phyloP scores from a whole-genome alignment of 1,140 invertebrate genomes.

The Trichonephila inaurata region DNA sequence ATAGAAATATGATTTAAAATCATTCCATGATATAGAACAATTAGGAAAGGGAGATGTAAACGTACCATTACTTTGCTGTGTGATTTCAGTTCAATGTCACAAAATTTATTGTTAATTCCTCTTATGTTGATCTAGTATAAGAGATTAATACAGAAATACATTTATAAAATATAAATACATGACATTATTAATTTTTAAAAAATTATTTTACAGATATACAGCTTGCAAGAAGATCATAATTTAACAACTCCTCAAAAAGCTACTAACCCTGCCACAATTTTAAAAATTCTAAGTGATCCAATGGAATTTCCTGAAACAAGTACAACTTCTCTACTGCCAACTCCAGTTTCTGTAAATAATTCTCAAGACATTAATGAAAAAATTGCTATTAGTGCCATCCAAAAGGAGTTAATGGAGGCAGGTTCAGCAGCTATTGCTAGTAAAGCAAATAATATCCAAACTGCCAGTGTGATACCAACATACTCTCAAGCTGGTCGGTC shows the following conservation, averaged over 20 bases:
- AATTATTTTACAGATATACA: slow-evolving; percentile 63
- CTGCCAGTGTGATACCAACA: slow-evolving; percentile 40
- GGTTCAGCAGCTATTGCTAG: background rate
- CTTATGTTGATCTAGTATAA: no score
- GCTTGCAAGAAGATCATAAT: slow-evolving; percentile 70
- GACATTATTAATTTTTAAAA: no score
- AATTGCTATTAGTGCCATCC: slow-evolving; percentile 94
- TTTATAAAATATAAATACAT: no score
- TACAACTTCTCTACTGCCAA: background rate
- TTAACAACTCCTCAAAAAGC: slow-evolving; percentile 27
- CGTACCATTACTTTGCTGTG: no score
- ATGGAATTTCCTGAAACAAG: slow-evolving; percentile 7
- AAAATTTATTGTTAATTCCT: no score
- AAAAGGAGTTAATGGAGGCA: slow-evolving; percentile 91
- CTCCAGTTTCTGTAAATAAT: slow-evolving; percentile 6
- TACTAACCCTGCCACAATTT: slow-evolving; percentile 41
- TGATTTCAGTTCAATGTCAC: no score
- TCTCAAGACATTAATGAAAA: slow-evolving; percentile 85
- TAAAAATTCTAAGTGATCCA: slow-evolving; percentile 50
- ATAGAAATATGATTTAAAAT: no score
- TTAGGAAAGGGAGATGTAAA: no score
- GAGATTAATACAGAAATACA: no score
- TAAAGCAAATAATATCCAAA: slow-evolving; percentile 15
- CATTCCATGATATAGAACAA: no score
- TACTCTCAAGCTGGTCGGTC: slow-evolving; percentile 69